Evolutionary conservation across 30 jellyfish, hydroid and myxozoan genomes (phyloP), one percentile per base, ranked within the genome.

Genomic region (Aurelia coerulea): DNA sequence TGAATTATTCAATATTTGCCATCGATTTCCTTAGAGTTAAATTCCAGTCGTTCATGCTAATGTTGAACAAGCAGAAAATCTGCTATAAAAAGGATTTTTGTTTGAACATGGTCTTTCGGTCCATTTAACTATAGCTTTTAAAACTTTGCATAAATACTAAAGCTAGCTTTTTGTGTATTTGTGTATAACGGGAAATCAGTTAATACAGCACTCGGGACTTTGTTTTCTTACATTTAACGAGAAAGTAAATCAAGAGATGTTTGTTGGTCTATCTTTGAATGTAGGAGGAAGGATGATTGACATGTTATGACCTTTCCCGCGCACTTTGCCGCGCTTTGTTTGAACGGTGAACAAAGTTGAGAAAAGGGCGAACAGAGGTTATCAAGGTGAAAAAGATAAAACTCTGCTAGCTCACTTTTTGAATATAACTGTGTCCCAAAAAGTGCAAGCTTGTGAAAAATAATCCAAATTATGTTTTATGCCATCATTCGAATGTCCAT

Each of bases 11-110:
- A 84, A 84, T 73, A 84, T 84, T 84, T 73, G 42, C 88, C 54
- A 35, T 71, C 85, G 73, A 84, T 84, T 84, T 84, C 93, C 93
- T 84, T 68, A 42, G 15, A 19, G 60, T 64, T 49, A 41, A 83
- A 83, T 83, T 83, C 92, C 92, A 72, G 56, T 7, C 6, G 56
- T 46, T 46, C 56, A 46, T 46, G 56, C 56, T 46, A 46, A 46
- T 46, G 56, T 46, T 46, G 56, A 46, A 46, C 56, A 46, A 46
- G 56, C 72, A 58, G 42, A 11, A 65, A 33, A n/a, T 8, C 35
- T 3, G 76, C 90, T 80, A 64, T 80, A 80, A 80, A 80, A 65
- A 80, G 90, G 82, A 15, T 65, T 6, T 70, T 19, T 78, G 89
- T 59, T 59, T 62, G 79, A 33, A 13, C 72, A 5, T 60, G 69